Conservation (phyloP, 2,113 vertebrate genomes). For the Rhinopomastus cyanomelas region DNA sequence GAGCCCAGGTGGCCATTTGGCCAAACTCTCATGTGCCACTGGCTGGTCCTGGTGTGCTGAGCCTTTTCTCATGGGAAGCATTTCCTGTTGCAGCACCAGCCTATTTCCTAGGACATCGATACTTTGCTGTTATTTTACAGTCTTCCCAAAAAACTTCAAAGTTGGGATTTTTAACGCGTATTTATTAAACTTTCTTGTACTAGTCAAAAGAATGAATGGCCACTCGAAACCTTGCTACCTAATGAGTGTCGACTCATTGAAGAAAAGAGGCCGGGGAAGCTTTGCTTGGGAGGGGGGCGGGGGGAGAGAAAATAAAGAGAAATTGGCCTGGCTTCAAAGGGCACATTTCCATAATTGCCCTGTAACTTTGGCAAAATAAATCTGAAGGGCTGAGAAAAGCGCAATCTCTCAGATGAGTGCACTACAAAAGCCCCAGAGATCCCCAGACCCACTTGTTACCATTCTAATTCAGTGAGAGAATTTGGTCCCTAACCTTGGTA, state of each 20-base stretch:
- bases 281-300: conserved; percentile 76
- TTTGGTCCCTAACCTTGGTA: conserved; percentile 81
- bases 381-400: conserved; percentile 89
- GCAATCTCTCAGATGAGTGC: conserved; percentile 92
- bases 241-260: conserved; percentile 1
- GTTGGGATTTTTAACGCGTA: conserved; percentile 3
- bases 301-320: conserved; percentile 79
- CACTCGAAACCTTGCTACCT: conserved; percentile 33
- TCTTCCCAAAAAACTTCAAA: conserved; percentile 22
- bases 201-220: conserved; percentile 42
- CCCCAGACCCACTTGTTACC: conserved; percentile 88
- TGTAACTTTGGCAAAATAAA: conserved; percentile 94
- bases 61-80: not conserved
- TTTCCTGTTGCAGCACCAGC: not conserved
- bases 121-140: not conserved
- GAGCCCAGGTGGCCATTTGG: not conserved
- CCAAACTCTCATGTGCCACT: not conserved
- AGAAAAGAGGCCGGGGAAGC: conserved; percentile 62
- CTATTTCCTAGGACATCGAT: not conserved
- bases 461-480: conserved; percentile 85
- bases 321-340: conserved; percentile 89
- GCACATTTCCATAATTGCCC: conserved; percentile 97
- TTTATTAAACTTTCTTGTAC: conserved; percentile 41
- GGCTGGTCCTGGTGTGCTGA: not conserved
- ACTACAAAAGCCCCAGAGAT: conserved; percentile 85